Conservation (phyloP, 2,888 invertebrate genomes). For the Trypoxylon attenuatum region DNA sequence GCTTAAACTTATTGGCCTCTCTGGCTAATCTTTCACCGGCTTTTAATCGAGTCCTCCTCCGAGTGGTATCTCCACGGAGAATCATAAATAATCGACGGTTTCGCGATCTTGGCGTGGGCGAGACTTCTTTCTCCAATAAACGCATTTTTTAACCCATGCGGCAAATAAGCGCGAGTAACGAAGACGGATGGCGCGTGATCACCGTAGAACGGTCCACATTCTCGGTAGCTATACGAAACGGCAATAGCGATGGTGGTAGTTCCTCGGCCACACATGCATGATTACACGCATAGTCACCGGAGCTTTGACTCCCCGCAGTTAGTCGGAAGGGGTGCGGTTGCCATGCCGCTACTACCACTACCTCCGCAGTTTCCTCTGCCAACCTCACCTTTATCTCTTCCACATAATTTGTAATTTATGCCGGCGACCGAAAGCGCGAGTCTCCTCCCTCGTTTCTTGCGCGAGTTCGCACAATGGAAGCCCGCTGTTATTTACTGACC, state of each 20-base stretch:
- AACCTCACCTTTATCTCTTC: conserved; percentile 67
- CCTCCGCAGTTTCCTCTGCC: too few relatives aligned
- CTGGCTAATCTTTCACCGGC: too few relatives aligned
- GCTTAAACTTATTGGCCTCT: too few relatives aligned
- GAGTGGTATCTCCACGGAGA: too few relatives aligned
- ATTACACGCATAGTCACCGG: neutral
- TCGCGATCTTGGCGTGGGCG: too few relatives aligned
- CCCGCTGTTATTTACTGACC: conserved; percentile 37
- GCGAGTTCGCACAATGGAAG: conserved; percentile 4
- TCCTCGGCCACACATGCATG: neutral
- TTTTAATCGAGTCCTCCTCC: too few relatives aligned
- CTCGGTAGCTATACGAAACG: neutral
- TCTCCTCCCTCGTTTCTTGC: conserved; percentile 11
- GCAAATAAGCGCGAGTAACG: conserved; percentile 43
- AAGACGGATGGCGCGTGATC: conserved; percentile 55
- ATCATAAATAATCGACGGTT: too few relatives aligned
- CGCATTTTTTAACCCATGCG: too few relatives aligned
- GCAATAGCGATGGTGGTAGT: neutral
- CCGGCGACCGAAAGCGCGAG: conserved; percentile 22
- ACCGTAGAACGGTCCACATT: conserved; percentile 27
- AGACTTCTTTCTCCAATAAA: too few relatives aligned
- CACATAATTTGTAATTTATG: conserved; percentile 66
- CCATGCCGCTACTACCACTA: too few relatives aligned
- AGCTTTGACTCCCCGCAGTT: too few relatives aligned
- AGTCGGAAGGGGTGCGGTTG: too few relatives aligned